Evolutionary conservation across 2,797 vertebrate genomes (phyloP).

Genomic region (Hoplostethus atlanticus): DNA sequence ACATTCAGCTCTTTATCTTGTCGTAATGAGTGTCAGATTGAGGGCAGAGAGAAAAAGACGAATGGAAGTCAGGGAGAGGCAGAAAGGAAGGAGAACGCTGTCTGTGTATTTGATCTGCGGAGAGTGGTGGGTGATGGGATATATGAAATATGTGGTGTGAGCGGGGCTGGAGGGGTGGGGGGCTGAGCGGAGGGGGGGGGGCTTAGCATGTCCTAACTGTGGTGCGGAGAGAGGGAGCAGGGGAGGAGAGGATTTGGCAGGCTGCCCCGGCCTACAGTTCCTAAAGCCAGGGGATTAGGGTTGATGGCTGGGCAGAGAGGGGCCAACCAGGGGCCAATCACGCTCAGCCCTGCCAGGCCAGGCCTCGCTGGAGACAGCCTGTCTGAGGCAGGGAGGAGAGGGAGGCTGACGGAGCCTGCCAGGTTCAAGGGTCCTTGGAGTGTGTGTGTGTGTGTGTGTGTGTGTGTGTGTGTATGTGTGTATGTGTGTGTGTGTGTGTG

Average conservation of each 20-base stretch:
- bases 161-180: slow-evolving; percentile 21
- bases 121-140: slow-evolving; percentile 57
- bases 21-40: slow-evolving; percentile 36
- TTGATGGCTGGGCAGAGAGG: slow-evolving; percentile 80
- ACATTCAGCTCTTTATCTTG: slow-evolving; percentile 27
- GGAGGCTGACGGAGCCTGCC: slow-evolving; percentile 48
- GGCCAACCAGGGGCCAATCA: slow-evolving; percentile 79
- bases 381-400: slow-evolving; percentile 76
- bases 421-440: slow-evolving; percentile 71
- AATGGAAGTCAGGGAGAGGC: slow-evolving; percentile 30
- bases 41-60: slow-evolving; percentile 15
- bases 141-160: slow-evolving; percentile 67
- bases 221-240: slow-evolving; percentile 60
- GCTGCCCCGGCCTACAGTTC: slow-evolving; percentile 74
- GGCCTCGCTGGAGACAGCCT: slow-evolving; percentile 77
- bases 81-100: slow-evolving; percentile 38
- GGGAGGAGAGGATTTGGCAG: slow-evolving; percentile 76
- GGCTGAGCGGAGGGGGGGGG: slow-evolving; percentile 32
- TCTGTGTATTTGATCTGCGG: slow-evolving; percentile 55
- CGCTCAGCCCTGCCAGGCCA: slow-evolving; percentile 74
- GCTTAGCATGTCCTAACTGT: slow-evolving; percentile 77
- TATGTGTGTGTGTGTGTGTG: slow-evolving; percentile 5
- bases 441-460: slow-evolving; percentile 42
- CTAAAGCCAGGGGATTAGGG: slow-evolving; percentile 82
- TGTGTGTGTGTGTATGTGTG: background rate